Evolutionary conservation across 2,797 vertebrate genomes (phyloP).

Genomic region (Diceros bicornis): DNA sequence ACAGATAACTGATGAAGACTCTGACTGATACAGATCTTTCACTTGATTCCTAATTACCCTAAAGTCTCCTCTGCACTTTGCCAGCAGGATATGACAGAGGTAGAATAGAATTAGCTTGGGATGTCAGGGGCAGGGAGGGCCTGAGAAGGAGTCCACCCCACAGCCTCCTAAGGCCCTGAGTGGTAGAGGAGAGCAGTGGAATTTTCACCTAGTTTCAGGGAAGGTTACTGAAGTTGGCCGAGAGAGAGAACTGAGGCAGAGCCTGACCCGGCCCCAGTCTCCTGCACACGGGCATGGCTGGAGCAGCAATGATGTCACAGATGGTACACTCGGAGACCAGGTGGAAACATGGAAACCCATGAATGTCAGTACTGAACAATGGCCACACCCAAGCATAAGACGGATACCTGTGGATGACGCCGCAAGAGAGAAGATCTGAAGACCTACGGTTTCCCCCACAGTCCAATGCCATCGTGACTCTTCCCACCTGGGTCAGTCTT

Average conservation of each 20-base stretch:
- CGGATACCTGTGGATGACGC: accelerated
- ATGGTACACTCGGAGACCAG: not conserved
- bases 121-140: not conserved
- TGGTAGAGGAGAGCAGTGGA: accelerated
- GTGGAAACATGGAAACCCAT: not conserved
- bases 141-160: not conserved
- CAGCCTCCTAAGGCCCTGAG: not conserved
- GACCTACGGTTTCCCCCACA: accelerated
- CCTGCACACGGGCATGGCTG: accelerated
- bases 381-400: accelerated
- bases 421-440: not conserved
- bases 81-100: not conserved
- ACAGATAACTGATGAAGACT: not conserved
- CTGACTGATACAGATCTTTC: not conserved
- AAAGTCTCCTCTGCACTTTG: no score
- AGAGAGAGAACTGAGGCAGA: not conserved
- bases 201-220: no score
- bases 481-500: not conserved
- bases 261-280: accelerated
- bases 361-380: accelerated
- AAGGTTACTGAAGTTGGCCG: not conserved
- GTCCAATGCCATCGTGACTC: accelerated
- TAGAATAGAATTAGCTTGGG: accelerated
- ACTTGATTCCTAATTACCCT: not conserved
- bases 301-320: accelerated